Evolutionary conservation across 2,797 vertebrate genomes (phyloP).

Genomic region (Anguilla pacifica): DNA sequence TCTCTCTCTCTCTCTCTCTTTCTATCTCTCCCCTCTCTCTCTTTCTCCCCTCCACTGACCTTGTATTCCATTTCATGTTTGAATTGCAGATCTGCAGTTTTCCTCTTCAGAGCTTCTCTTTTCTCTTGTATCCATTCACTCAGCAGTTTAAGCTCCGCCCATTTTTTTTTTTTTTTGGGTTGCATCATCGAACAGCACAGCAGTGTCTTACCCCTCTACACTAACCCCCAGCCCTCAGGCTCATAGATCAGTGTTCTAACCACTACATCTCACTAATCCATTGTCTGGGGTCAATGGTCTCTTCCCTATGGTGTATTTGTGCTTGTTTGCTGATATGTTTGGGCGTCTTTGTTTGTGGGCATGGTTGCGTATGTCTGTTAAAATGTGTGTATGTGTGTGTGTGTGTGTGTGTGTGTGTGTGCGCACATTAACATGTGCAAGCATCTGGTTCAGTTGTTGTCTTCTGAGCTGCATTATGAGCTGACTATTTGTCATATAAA

Average conservation of each 20-base stretch:
- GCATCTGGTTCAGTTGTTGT: background rate
- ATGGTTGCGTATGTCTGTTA: background rate
- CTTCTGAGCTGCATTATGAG: background rate
- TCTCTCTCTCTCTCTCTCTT: background rate
- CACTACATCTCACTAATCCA: background rate
- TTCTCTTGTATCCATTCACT: background rate
- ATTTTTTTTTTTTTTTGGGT: too few relatives aligned
- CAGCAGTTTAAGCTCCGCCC: background rate
- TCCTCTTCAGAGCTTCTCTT: background rate
- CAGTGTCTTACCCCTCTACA: background rate
- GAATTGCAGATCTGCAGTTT: background rate
- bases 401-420: background rate
- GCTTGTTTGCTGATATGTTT: background rate
- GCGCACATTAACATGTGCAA: background rate
- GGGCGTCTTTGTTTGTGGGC: background rate
- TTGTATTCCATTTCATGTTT: conserved; percentile 19
- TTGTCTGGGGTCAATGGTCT: background rate
- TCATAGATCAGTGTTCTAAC: background rate
- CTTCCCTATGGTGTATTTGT: background rate
- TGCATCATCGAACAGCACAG: background rate
- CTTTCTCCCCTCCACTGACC: conserved; percentile 1
- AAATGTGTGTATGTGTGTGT: background rate
- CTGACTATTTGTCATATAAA: background rate
- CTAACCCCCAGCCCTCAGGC: background rate
- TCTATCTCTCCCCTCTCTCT: background rate